Evolutionary conservation across 37 sponge, comb jelly and placozoan species (phyloP).

Genomic region (Lycopodina hypogea): DNA sequence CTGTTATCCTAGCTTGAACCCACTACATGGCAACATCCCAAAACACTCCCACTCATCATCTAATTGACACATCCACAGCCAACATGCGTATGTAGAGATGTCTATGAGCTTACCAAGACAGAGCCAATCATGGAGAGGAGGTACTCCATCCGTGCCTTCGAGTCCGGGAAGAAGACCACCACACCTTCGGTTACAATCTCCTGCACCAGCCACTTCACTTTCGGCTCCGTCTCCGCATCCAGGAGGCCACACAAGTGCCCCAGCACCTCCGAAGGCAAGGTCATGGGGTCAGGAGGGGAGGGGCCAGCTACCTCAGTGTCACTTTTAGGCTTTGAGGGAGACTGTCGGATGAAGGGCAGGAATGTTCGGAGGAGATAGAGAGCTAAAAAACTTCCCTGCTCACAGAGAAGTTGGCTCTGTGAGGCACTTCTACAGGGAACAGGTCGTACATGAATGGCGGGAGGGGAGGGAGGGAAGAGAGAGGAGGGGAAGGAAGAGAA

Average conservation of each 20-base stretch:
- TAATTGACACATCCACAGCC: too few relatives aligned
- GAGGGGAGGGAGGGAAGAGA: background rate
- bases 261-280: constrained; percentile 52
- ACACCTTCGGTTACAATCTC: constrained; percentile 70
- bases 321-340: background rate
- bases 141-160: constrained; percentile 61
- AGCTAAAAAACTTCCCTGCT: constrained; percentile 28
- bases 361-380: constrained; percentile 42
- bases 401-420: background rate
- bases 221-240: constrained; percentile 33
- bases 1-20: too few relatives aligned
- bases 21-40: too few relatives aligned
- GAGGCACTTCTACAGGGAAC: background rate
- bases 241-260: constrained; percentile 65
- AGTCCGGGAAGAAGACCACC: constrained; percentile 81
- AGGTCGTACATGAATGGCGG: background rate
- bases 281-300: background rate
- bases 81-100: too few relatives aligned
- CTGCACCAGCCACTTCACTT: constrained; percentile 48
- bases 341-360: constrained; percentile 52
- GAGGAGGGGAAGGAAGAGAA: too few relatives aligned
- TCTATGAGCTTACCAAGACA: constrained; percentile 37
- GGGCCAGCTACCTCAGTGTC: background rate
- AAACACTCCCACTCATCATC: too few relatives aligned
- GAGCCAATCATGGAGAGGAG: constrained; percentile 63